These are phyloP conservation scores for Hedychridium roseum DNA, from an alignment of 2,888 invertebrate species.

Conservation along the genomic window DNA sequence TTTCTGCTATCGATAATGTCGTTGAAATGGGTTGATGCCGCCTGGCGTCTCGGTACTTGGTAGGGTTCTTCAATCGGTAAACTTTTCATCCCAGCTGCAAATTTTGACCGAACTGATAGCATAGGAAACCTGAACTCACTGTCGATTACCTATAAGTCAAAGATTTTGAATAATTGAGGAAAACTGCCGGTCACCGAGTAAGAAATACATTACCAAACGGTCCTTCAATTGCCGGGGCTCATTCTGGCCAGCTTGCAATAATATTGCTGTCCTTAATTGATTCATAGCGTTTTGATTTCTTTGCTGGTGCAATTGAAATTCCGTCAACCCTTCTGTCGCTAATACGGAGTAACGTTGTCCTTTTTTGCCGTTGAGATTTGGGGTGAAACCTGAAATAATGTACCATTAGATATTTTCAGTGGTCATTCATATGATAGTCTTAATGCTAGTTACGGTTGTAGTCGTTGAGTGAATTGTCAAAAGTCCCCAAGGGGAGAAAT, in stretches of 20 bases:
- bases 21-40: conserved; percentile 74
- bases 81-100: conserved; percentile 71
- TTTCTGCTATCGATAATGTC: too few species aligned
- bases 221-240: conserved; percentile 71
- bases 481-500: too few species aligned
- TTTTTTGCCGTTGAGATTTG: conserved; percentile 72
- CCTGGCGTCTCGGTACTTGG: conserved; percentile 68
- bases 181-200: conserved; percentile 1
- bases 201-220: conserved; percentile 66
- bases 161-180: conserved; percentile 22
- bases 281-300: conserved; percentile 69
- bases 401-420: too few species aligned
- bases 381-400: conserved; percentile 75
- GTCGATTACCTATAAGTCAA: conserved; percentile 68
- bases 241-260: conserved; percentile 71
- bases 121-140: conserved; percentile 77
- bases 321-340: conserved; percentile 77
- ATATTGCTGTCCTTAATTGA: conserved; percentile 69
- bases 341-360: conserved; percentile 78
- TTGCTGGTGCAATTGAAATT: conserved; percentile 73
- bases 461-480: too few species aligned
- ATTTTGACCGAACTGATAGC: conserved; percentile 73
- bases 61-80: conserved; percentile 70
- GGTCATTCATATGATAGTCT: too few species aligned
- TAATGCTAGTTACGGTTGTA: too few species aligned